Base-by-base conservation (phyloP, 2,113 vertebrate species). In the Dipodomys spectabilis region DNA sequence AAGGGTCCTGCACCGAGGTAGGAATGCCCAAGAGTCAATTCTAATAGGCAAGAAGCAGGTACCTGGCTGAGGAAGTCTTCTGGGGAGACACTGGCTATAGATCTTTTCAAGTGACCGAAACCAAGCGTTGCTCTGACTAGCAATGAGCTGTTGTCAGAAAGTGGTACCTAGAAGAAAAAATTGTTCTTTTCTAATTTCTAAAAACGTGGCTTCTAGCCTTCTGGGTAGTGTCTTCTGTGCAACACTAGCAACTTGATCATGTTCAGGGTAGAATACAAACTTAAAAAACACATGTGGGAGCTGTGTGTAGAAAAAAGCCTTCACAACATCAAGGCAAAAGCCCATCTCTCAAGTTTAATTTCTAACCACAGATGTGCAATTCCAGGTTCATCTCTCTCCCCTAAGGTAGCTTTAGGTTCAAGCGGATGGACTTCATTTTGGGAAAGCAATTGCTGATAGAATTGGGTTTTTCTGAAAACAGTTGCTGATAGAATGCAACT, bases 391-490 rank as follows among this genome's bases (percentile, higher is more conserved):
- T 88, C 13, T 64, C 57, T 77, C 87, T 68, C 78, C 79, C 78
- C 74, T 0, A 16, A 79, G 23, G 74, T 88, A 25, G 78, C 57
- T 67, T 73, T 71, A 57, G 23, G 27, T 71, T 71, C 92, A 84
- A 82, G 57, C 86, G 13, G 53, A 57, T 16, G 2, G 39, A 65
- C 60, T 93, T 91, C 18, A 9, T 12, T 68, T 84, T 92, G 73
- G 86, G 4, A 94, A 92, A 90, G 62, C 82, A 94, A 28, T 60
- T 80, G 62, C 72, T 64, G 45, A n/a, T 69, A 39, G 45, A 95
- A 88, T 49, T 90, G n/a, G 62, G 62, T 64, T 87, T 92, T 84
- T 87, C 9, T 57, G 16, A 88, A 94, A 91, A 25, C 87, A 91
- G 6, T 87, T 69, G 44, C 82, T 57, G n/a, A 71, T 53, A 77